Conservation (phyloP, 2,888 invertebrate species). For the Apotomis turbidana region DNA sequence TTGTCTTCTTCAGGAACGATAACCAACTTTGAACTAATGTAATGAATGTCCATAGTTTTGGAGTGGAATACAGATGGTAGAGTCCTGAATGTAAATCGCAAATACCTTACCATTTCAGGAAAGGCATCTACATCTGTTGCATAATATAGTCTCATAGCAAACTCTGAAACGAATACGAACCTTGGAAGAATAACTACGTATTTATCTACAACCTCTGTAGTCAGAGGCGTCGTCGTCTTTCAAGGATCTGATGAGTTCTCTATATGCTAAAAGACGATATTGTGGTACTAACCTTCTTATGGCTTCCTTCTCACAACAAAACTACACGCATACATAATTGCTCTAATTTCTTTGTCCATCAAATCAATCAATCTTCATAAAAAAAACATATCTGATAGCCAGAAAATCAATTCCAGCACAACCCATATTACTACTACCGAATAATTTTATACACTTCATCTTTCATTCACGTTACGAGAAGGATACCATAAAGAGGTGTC, state of each 20-base stretch:
- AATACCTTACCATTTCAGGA: neutral
- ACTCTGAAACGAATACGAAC: neutral
- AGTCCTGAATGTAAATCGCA: conserved; percentile 27
- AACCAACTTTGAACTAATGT: conserved; percentile 32
- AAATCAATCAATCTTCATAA: too few species aligned
- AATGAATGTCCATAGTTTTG: conserved; percentile 24
- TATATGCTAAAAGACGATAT: neutral
- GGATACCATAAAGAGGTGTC: neutral
- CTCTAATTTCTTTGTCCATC: too few species aligned
- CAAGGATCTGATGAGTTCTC: neutral
- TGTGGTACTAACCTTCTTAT: neutral
- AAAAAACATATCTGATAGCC: too few species aligned
- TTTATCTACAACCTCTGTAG: neutral
- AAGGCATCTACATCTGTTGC: conserved; percentile 9
- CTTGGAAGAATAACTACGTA: neutral
- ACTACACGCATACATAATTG: too few species aligned
- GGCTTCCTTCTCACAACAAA: neutral
- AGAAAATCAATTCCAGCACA: neutral
- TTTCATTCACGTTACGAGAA: neutral
- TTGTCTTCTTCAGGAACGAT: conserved; percentile 35
- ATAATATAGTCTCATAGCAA: conserved; percentile 2
- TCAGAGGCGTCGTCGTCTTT: neutral
- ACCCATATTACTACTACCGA: neutral
- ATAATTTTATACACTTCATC: neutral
- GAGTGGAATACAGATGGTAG: conserved; percentile 21